A percentile compares a stretch with the other conserved stretches of the same genome.
phyloP scores from a whole-genome alignment of 2,113 vertebrate species.

The Platycercus adscitus region DNA sequence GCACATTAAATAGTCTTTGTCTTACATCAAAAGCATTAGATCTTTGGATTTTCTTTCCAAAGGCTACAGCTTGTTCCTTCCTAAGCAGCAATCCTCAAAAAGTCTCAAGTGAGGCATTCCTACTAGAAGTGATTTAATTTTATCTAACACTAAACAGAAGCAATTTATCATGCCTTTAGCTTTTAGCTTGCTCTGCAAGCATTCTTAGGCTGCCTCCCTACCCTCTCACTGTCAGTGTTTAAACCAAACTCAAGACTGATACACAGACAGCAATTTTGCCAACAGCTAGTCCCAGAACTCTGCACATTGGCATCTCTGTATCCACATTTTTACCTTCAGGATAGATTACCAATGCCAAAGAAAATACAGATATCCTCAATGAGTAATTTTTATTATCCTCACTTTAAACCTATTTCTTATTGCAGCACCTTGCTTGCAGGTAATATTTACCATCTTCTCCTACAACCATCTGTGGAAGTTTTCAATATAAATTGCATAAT shows the following conservation, averaged over 20 bases:
- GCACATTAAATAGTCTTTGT: neutral
- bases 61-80: neutral
- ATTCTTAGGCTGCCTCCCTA: neutral
- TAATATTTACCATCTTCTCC: neutral
- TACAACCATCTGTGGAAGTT: neutral
- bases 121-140: neutral
- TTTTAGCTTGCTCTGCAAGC: neutral
- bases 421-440: neutral
- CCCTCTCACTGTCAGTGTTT: neutral
- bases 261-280: neutral
- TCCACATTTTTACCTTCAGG: neutral
- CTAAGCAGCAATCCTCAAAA: neutral
- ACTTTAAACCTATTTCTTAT: neutral
- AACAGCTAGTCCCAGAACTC: neutral
- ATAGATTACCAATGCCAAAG: neutral
- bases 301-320: neutral
- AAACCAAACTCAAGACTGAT: neutral
- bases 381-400: neutral
- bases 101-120: neutral
- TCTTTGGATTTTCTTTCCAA: neutral
- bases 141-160: constrained; percentile 14
- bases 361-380: neutral
- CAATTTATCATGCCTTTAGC: neutral
- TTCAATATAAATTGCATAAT: neutral
- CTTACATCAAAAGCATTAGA: neutral